Conservation (phyloP, 2,888 invertebrate genomes). For the Drosophila longiperda region DNA sequence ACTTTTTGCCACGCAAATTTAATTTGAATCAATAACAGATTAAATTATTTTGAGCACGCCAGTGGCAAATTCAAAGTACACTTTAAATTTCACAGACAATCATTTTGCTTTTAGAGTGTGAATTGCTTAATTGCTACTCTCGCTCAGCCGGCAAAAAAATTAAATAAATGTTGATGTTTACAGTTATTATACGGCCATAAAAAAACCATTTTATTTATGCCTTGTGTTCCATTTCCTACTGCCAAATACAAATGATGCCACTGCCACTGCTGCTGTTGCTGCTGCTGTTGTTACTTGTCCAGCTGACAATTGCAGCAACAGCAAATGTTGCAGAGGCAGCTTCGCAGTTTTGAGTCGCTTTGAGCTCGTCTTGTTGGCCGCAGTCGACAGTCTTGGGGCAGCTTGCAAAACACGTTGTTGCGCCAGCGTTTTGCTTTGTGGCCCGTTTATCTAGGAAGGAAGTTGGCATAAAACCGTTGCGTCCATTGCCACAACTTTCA, state of each 20-base stretch:
- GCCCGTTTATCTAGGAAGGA: slow-evolving; percentile 63
- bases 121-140: neutral
- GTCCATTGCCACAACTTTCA: slow-evolving; percentile 82
- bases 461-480: slow-evolving; percentile 83
- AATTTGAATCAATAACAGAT: neutral
- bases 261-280: neutral
- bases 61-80: neutral
- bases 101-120: neutral
- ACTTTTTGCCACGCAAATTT: neutral
- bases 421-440: slow-evolving; percentile 34
- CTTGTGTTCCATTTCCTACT: slow-evolving; percentile 76
- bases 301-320: slow-evolving; percentile 3
- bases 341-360: slow-evolving; percentile 59
- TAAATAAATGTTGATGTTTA: slow-evolving; percentile 52
- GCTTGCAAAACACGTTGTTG: slow-evolving; percentile 77
- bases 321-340: neutral
- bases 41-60: neutral
- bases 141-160: neutral
- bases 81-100: neutral
- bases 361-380: slow-evolving; percentile 21
- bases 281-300: slow-evolving; percentile 12
- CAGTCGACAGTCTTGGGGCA: slow-evolving; percentile 57
- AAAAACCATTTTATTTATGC: slow-evolving; percentile 76
- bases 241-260: slow-evolving; percentile 73
- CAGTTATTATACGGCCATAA: slow-evolving; percentile 66